Percentiles rank a stretch among this genome's conserved stretches.
phyloP scores from a whole-genome alignment of 2,888 invertebrate species.

The Drosophila nigricruria region DNA sequence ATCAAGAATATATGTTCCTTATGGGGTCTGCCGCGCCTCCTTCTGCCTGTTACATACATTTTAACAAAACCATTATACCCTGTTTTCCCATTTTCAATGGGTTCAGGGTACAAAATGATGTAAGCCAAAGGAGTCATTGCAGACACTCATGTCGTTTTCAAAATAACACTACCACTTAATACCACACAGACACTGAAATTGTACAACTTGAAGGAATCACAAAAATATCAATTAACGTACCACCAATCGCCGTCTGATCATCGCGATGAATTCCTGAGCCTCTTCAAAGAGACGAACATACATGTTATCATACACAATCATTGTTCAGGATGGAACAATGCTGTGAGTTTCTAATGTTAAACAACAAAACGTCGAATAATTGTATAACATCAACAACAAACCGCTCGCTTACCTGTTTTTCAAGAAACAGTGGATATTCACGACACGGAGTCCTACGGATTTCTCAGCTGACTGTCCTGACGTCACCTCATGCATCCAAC shows the following conservation, averaged over 20 bases:
- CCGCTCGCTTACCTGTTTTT: not conserved
- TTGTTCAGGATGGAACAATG: not conserved
- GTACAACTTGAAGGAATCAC: not conserved
- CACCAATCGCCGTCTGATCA: too few relatives aligned
- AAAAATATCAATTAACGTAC: not conserved
- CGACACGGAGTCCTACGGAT: too few relatives aligned
- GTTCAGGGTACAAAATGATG: not conserved
- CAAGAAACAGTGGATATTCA: not conserved
- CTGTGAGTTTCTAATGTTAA: not conserved
- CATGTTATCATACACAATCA: slow-evolving; percentile 1
- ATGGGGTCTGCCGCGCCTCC: too few relatives aligned
- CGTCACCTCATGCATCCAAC: too few relatives aligned
- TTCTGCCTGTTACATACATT: too few relatives aligned
- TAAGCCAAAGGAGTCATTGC: not conserved
- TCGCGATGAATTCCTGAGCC: too few relatives aligned
- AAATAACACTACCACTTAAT: not conserved
- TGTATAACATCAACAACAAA: not conserved
- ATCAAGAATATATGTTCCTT: too few relatives aligned
- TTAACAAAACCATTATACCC: too few relatives aligned
- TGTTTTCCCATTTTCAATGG: too few relatives aligned
- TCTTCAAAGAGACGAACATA: not conserved
- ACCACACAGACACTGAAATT: not conserved
- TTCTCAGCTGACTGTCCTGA: too few relatives aligned
- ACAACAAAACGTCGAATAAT: not conserved
- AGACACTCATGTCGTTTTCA: not conserved